phyloP scores from a whole-genome alignment of 2,888 invertebrate genomes.

The Drosophila paramelanica region DNA sequence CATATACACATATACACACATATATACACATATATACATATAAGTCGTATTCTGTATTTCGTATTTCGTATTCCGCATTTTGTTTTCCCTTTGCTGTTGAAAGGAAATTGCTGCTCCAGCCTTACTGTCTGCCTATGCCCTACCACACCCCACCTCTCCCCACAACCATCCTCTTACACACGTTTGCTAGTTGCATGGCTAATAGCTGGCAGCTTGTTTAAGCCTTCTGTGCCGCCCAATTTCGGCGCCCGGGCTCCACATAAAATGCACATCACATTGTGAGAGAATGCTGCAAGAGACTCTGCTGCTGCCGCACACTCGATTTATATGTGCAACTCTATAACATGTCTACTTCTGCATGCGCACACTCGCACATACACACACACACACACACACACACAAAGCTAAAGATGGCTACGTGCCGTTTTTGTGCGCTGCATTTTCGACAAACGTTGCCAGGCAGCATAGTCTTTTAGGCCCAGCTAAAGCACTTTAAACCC shows the following conservation, averaged over 20 bases:
- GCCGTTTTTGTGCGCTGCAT: constrained; percentile 64
- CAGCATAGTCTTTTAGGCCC: constrained; percentile 56
- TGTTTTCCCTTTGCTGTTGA: constrained; percentile 66
- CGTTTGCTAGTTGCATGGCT: constrained; percentile 54
- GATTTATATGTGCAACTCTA: constrained; percentile 69
- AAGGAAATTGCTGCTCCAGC: constrained; percentile 59
- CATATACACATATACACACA: constrained; percentile 9
- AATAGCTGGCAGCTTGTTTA: constrained; percentile 74
- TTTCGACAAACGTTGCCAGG: constrained; percentile 56
- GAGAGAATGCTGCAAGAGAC: constrained; percentile 18
- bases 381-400: constrained; percentile 8
- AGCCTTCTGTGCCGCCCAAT: constrained; percentile 44
- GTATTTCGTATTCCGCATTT: constrained; percentile 50
- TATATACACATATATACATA: not conserved
- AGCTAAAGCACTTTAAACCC: constrained; percentile 58
- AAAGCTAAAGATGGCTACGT: constrained; percentile 60
- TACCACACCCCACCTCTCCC: not conserved
- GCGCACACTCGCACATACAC: constrained; percentile 36
- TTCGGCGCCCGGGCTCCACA: constrained; percentile 24
- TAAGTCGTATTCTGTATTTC: constrained; percentile 41
- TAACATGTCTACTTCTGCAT: constrained; percentile 58
- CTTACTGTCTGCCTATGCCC: not conserved
- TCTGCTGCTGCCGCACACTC: constrained; percentile 44
- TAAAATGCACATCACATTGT: constrained; percentile 57
- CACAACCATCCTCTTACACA: not conserved